phyloP scores from a whole-genome alignment of 2,888 invertebrate species.

The Ophion ventricosus region DNA sequence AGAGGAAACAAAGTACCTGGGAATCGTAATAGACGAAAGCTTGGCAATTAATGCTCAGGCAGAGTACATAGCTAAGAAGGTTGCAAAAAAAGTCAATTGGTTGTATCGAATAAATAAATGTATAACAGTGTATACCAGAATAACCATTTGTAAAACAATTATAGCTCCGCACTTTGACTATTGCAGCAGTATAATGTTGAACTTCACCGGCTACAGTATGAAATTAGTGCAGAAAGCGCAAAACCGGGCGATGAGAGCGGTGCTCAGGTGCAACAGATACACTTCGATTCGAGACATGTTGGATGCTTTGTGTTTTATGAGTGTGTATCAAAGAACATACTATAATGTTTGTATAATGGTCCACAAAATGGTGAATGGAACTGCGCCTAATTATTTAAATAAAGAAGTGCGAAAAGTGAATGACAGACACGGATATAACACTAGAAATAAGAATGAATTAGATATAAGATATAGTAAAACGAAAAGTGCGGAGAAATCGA shows the following conservation, averaged over 20 bases:
- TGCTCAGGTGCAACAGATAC: no score
- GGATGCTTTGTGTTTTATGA: slow-evolving; percentile 12
- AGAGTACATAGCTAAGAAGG: slow-evolving; percentile 44
- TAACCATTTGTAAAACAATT: slow-evolving; percentile 39
- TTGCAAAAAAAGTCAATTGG: not conserved
- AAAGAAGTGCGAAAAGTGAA: slow-evolving; percentile 34
- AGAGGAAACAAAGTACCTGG: slow-evolving; percentile 55
- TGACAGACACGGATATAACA: not conserved
- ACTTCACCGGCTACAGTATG: slow-evolving; percentile 6
- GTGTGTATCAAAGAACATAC: not conserved
- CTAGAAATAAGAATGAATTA: not conserved
- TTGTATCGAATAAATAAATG: slow-evolving; percentile 47
- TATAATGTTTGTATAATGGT: slow-evolving; percentile 27
- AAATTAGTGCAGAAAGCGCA: slow-evolving; percentile 23
- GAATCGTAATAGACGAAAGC: slow-evolving; percentile 58
- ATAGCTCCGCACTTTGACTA: slow-evolving; percentile 58
- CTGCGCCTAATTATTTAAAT: slow-evolving; percentile 45
- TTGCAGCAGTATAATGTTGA: slow-evolving; percentile 48
- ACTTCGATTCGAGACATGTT: no score
- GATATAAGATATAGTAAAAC: slow-evolving; percentile 1
- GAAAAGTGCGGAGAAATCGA: not conserved
- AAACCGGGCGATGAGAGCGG: no score
- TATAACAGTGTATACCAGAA: slow-evolving; percentile 43
- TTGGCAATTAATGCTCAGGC: slow-evolving; percentile 46
- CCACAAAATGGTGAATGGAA: slow-evolving; percentile 47